These are phyloP conservation scores for Mixornis gularis DNA, from an alignment of 2,113 vertebrate genomes.

Conservation along the genomic window DNA sequence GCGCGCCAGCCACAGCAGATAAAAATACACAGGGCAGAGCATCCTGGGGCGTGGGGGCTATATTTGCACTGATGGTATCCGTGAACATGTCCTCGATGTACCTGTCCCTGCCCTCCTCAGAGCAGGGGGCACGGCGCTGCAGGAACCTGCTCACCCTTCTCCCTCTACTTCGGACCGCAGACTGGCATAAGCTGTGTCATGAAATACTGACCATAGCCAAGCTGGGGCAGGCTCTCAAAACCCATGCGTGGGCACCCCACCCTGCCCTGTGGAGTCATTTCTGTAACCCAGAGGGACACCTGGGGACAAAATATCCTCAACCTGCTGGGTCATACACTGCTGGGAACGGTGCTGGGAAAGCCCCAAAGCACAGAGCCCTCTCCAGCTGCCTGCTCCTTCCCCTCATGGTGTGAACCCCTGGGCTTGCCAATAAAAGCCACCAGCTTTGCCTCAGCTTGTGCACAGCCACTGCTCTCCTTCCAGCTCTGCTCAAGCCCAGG, in stretches of 20 bases:
- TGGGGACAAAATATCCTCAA: background rate
- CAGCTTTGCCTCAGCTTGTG: background rate
- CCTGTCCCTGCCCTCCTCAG: background rate
- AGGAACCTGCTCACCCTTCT: background rate
- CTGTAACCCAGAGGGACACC: background rate
- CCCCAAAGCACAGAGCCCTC: accelerated
- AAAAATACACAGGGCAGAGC: constrained; percentile 59
- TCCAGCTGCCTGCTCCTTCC: background rate
- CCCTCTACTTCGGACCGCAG: accelerated
- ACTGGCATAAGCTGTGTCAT: background rate
- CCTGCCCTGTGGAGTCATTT: background rate
- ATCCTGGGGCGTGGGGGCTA: constrained; percentile 4
- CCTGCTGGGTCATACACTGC: background rate
- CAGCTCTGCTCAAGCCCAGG: constrained; percentile 28
- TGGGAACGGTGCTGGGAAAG: background rate
- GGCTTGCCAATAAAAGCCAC: constrained; percentile 55
- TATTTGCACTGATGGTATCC: constrained; percentile 24
- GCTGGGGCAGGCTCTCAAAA: background rate
- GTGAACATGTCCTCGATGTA: background rate
- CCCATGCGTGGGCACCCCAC: background rate
- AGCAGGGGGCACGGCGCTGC: accelerated
- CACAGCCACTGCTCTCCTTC: background rate
- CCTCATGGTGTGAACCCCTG: background rate
- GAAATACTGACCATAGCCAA: accelerated
- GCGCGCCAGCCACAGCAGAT: background rate